Percentiles rank a stretch among this genome's conserved stretches.
Evolutionary conservation across 1,140 invertebrate genomes (phyloP).

Genomic region (Camponotus vicinus): DNA sequence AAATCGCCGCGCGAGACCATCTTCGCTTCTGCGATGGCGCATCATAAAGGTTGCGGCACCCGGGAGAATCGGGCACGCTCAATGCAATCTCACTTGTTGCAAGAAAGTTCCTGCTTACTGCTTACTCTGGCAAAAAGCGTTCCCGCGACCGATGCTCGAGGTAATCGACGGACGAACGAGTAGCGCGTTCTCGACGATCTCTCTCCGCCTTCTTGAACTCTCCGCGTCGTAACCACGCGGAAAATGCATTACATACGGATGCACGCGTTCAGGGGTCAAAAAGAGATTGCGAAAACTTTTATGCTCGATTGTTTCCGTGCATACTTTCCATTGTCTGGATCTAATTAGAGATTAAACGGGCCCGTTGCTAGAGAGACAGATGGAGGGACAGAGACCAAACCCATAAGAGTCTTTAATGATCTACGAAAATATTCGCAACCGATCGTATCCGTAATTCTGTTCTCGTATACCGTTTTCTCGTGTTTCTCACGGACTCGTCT

Average conservation of each 20-base stretch:
- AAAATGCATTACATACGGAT: conserved; percentile 25
- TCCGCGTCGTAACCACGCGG: conserved; percentile 21
- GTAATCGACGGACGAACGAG: conserved; percentile 49
- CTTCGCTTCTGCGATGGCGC: conserved; percentile 29
- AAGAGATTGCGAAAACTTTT: conserved; percentile 34
- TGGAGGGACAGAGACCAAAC: background rate
- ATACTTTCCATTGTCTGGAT: conserved; percentile 53
- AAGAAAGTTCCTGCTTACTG: conserved; percentile 55
- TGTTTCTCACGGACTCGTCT: conserved; percentile 67
- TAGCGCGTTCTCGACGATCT: conserved; percentile 14
- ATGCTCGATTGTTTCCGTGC: conserved; percentile 1
- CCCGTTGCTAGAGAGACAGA: background rate
- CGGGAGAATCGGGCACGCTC: conserved; percentile 45
- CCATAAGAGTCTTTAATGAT: conserved; percentile 48
- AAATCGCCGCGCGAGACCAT: conserved; percentile 8
- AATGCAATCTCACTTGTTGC: conserved; percentile 57
- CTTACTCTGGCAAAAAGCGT: conserved; percentile 42
- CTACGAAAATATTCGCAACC: conserved; percentile 59
- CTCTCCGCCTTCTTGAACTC: background rate
- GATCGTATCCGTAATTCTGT: conserved; percentile 50
- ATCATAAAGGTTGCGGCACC: conserved; percentile 54
- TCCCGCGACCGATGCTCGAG: conserved; percentile 35
- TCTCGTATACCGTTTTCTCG: conserved; percentile 62
- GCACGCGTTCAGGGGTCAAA: background rate
- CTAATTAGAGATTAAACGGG: conserved; percentile 64